These are phyloP conservation scores for Hoplias malabaricus DNA, from an alignment of 2,113 vertebrate species.

Conservation along the genomic window DNA sequence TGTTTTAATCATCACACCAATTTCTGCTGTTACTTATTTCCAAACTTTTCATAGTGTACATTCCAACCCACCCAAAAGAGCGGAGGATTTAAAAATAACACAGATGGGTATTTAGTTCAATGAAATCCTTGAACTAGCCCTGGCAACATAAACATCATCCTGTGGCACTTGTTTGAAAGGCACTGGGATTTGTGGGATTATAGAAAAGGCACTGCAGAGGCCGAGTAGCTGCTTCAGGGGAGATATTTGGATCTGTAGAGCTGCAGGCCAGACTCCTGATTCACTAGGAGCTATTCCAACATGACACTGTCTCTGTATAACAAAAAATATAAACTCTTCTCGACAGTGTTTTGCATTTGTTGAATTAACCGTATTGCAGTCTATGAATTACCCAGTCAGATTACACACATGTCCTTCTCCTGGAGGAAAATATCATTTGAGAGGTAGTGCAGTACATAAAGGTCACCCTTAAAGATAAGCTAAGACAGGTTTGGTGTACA, in stretches of 20 bases:
- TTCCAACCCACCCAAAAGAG: slow-evolving; percentile 50
- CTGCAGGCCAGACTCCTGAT: not conserved
- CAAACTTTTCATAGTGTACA: slow-evolving; percentile 39
- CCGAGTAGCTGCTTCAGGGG: slow-evolving; percentile 64
- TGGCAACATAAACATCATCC: slow-evolving; percentile 61
- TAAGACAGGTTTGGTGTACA: too few species aligned
- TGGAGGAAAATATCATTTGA: too few species aligned
- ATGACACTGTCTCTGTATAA: not conserved
- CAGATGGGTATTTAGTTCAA: slow-evolving; percentile 72
- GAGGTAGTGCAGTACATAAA: too few species aligned
- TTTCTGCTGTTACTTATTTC: not conserved
- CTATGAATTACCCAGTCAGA: too few species aligned
- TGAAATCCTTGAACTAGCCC: slow-evolving; percentile 63
- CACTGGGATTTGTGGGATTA: slow-evolving; percentile 74
- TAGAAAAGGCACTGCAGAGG: slow-evolving; percentile 35
- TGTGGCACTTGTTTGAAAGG: slow-evolving; percentile 65
- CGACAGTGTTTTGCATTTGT: not conserved
- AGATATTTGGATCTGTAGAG: not conserved
- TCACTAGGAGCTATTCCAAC: not conserved
- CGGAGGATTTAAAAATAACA: slow-evolving; percentile 62
- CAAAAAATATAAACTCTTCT: not conserved
- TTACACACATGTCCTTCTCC: too few species aligned
- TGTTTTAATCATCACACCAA: too few species aligned
- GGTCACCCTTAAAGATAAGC: too few species aligned
- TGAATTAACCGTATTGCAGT: not conserved